Evolutionary conservation across 2,113 vertebrate species (phyloP), one percentile per base, ranked within the genome.

Genomic region (Phyllopteryx taeniolatus): DNA sequence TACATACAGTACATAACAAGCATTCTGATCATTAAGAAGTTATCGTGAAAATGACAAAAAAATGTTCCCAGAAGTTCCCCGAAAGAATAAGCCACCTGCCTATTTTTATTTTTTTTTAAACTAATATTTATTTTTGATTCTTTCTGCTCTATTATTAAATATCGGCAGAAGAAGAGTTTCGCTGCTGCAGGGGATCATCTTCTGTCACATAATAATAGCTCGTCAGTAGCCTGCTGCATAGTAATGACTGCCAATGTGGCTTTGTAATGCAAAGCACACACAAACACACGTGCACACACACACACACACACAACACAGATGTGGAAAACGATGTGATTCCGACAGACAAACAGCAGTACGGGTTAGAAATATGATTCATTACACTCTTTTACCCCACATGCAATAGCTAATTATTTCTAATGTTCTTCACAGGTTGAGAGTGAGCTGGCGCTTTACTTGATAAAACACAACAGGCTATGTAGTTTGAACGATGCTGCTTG

Each of bases 351-450:
- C 81, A 84, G 47, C 74, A 31, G 5, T 35, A 49, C 63, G 35
- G 63, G 44, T 70, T 64, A 13, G 42, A 68, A 67, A 64, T 74
- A 10, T 0, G 9, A 73, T 64, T 86, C 79, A 81, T 84, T 71
- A 76, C 63, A 61, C 73, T 59, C 51, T 70, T 83, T 82, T 71
- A 68, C 54, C 43, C 33, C 51, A 67, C 22, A 80, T 72, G 54
- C 75, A 63, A 87, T 86, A 79, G 75, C 82, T 87, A 86, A 90
- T 91, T 90, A 88, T 82, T 88, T 78, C 47, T 53, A 60, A 78
- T 67, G 59, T 76, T 71, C 72, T 4, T 71, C 61, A 66, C 60
- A 33, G 22, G 42, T 5, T 60, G 44, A 59, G 63, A 57, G 51
- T 54, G 7, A 42, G 46, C 5, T 0, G 72, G 33, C 9, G 22